Evolutionary conservation across 2,113 vertebrate genomes (phyloP).

Genomic region (Nanorana parkeri): DNA sequence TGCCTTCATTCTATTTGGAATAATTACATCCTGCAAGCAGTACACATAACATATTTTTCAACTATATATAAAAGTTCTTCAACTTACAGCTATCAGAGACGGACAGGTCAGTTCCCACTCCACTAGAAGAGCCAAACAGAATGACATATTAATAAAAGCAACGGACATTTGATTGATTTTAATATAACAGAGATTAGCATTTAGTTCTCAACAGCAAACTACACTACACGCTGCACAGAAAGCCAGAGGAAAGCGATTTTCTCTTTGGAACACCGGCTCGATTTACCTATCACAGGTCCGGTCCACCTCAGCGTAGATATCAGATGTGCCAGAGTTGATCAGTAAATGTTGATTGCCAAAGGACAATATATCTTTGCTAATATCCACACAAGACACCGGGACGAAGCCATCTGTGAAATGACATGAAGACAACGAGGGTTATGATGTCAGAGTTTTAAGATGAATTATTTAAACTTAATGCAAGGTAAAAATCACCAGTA

Average conservation of each 20-base stretch:
- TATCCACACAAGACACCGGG: constrained; percentile 65
- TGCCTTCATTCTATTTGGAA: too few relatives aligned
- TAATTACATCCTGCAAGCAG: too few relatives aligned
- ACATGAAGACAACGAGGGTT: neutral
- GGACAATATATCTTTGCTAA: constrained; percentile 70
- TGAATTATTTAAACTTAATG: neutral
- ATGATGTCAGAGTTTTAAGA: neutral
- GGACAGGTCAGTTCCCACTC: neutral
- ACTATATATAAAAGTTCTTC: neutral
- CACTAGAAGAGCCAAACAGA: too few relatives aligned
- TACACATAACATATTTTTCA: too few relatives aligned
- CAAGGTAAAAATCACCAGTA: too few relatives aligned
- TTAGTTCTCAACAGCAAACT: neutral
- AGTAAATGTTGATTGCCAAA: constrained; percentile 60
- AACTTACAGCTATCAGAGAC: neutral
- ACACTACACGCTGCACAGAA: neutral
- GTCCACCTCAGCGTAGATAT: constrained; percentile 67
- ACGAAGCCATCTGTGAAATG: constrained; percentile 72
- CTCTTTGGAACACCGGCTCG: neutral
- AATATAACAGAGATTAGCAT: neutral
- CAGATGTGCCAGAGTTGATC: constrained; percentile 57
- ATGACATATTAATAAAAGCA: too few relatives aligned
- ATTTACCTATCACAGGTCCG: neutral
- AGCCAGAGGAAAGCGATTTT: neutral
- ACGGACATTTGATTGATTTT: too few relatives aligned